A percentile compares a stretch with the other conserved stretches of the same genome.
Evolutionary conservation across 2,888 invertebrate species (phyloP).

Genomic region (Stenchaetothrips biformis): DNA sequence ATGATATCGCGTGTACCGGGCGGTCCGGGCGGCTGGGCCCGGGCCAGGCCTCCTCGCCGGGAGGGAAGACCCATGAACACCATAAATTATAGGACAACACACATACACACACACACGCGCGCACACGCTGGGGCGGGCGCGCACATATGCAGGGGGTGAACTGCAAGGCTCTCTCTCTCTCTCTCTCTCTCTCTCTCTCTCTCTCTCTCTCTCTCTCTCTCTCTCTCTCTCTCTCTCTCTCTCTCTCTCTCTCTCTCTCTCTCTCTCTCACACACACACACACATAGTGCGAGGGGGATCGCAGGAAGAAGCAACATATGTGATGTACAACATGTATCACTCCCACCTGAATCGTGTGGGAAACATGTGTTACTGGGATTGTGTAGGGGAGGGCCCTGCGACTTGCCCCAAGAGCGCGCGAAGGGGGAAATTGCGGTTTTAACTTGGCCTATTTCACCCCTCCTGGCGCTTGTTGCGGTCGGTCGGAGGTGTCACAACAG

Average conservation of each 20-base stretch:
- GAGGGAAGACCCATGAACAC: slow-evolving; percentile 10
- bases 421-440: background rate
- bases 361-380: slow-evolving; percentile 9
- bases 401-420: background rate
- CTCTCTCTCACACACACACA: slow-evolving; percentile 28
- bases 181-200: slow-evolving; percentile 27
- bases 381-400: background rate
- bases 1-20: background rate
- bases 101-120: background rate
- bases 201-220: slow-evolving; percentile 29
- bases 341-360: background rate
- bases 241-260: slow-evolving; percentile 32
- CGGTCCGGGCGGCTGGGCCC: background rate
- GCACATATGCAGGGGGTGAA: background rate
- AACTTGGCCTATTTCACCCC: background rate
- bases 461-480: background rate
- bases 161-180: background rate
- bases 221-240: slow-evolving; percentile 31
- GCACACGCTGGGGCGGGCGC: background rate
- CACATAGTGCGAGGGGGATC: slow-evolving; percentile 30
- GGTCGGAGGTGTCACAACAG: slow-evolving; percentile 1
- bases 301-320: slow-evolving; percentile 36
- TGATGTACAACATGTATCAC: slow-evolving; percentile 31
- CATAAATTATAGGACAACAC: slow-evolving; percentile 16
- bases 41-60: background rate